Conservation (phyloP, 2,888 invertebrate species). For the Drosophila heteroneura region DNA sequence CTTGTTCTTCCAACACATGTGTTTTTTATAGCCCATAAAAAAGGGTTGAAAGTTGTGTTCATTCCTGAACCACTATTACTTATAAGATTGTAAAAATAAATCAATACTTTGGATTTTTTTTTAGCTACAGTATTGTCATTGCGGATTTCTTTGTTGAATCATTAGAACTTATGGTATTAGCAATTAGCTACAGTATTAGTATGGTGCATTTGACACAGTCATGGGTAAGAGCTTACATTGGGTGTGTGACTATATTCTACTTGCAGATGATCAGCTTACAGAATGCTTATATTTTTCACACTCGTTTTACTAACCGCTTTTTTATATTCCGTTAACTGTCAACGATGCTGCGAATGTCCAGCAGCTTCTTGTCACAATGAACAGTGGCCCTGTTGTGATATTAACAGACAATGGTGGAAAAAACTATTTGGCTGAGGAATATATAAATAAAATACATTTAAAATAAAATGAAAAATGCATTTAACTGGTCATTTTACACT, state of each 20-base stretch:
- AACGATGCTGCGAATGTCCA: conserved; percentile 26
- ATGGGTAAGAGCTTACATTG: not conserved
- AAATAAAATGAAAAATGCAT: not conserved
- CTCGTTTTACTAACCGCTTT: not conserved
- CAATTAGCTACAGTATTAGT: not conserved
- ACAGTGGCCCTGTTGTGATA: conserved; percentile 34
- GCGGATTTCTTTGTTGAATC: not conserved
- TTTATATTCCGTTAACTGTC: not conserved
- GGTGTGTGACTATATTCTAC: not conserved
- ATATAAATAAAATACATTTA: not conserved
- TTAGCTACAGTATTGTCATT: not conserved
- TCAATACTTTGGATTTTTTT: not conserved
- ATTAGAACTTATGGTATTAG: not conserved
- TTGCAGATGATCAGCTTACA: not conserved
- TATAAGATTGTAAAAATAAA: not conserved
- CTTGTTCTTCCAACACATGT: not conserved
- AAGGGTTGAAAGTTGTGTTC: not conserved
- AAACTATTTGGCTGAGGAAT: conserved; percentile 5
- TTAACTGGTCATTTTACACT: not conserved
- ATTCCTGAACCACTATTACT: not conserved
- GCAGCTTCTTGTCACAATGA: conserved; percentile 1
- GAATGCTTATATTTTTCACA: not conserved
- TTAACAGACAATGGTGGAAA: conserved; percentile 15
- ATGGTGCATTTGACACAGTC: conserved; percentile 3
- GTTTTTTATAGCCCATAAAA: not conserved